Percentiles rank a stretch among this genome's conserved stretches.
Evolutionary conservation across 1,140 invertebrate genomes (phyloP).

Genomic region (Trialeurodes vaporariorum): DNA sequence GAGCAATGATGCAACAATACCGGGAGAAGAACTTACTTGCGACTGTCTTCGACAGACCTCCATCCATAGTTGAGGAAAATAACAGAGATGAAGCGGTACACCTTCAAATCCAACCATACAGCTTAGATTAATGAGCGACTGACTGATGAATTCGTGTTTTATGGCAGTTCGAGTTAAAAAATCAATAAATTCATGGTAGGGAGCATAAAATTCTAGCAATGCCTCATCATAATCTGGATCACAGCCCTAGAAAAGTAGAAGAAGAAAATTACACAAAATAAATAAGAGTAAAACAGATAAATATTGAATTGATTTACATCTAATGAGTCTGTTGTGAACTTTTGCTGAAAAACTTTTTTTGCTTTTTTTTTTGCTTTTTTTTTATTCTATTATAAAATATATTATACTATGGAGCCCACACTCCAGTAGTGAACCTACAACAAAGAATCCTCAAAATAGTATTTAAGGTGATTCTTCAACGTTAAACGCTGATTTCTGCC

Average conservation of each 20-base stretch:
- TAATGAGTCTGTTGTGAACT: no score
- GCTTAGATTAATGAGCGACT: constrained; percentile 63
- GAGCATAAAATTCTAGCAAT: constrained; percentile 61
- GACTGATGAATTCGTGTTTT: constrained; percentile 63
- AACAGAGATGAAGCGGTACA: constrained; percentile 64
- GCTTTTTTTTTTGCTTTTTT: no score
- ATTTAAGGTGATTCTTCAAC: no score
- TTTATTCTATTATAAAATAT: no score
- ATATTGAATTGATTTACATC: background rate
- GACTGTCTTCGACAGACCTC: constrained; percentile 47
- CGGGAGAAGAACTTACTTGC: background rate
- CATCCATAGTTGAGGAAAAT: constrained; percentile 75
- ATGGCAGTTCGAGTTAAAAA: constrained; percentile 79
- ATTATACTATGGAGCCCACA: no score
- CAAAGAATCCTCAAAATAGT: no score
- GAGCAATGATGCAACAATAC: no score
- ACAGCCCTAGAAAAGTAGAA: constrained; percentile 40
- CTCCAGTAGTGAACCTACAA: no score
- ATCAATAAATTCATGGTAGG: constrained; percentile 75
- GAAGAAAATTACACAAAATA: background rate
- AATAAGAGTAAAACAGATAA: constrained; percentile 6
- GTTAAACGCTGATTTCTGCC: no score
- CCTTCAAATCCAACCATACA: constrained; percentile 79
- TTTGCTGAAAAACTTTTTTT: no score
- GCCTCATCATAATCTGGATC: constrained; percentile 69